A percentile compares a stretch with the other conserved stretches of the same genome.
These are phyloP conservation scores for Drosophila macrospina DNA, from an alignment of 2,888 invertebrate species.

Conservation along the genomic window DNA sequence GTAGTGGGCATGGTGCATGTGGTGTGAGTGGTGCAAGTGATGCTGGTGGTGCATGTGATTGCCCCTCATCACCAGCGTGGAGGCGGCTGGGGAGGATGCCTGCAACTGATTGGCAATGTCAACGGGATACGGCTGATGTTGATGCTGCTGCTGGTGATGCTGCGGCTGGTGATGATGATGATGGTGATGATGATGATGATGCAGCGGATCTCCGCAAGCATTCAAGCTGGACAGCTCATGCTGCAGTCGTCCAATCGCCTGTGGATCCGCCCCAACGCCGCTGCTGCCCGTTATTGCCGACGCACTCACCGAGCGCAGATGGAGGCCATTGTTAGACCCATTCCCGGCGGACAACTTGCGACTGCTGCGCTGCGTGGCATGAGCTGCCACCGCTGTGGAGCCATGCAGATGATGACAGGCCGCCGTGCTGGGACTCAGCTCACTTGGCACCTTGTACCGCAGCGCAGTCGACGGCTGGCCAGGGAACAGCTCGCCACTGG, in stretches of 20 bases:
- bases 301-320: constrained; percentile 83
- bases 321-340: constrained; percentile 54
- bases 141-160: constrained; percentile 16
- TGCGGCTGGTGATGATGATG: constrained; percentile 76
- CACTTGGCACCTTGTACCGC: constrained; percentile 85
- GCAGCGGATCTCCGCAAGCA: constrained; percentile 82
- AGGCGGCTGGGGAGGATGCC: constrained; percentile 2
- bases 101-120: constrained; percentile 4
- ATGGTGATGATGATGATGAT: constrained; percentile 83
- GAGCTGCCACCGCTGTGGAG: constrained; percentile 36
- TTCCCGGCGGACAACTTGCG: constrained; percentile 71
- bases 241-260: constrained; percentile 65
- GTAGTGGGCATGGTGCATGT: constrained; percentile 68
- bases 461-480: constrained; percentile 90
- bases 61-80: constrained; percentile 54
- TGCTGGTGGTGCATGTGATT: constrained; percentile 68
- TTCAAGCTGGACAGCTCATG: constrained; percentile 82
- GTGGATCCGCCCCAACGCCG: constrained; percentile 60
- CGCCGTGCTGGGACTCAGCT: constrained; percentile 72
- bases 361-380: constrained; percentile 73
- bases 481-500: constrained; percentile 86
- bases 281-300: constrained; percentile 80
- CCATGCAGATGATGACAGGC: constrained; percentile 68
- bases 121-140: constrained; percentile 43
- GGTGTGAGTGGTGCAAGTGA: constrained; percentile 72